phyloP scores from a whole-genome alignment of 2,888 invertebrate species.

The Chrysopilus asiliformis region DNA sequence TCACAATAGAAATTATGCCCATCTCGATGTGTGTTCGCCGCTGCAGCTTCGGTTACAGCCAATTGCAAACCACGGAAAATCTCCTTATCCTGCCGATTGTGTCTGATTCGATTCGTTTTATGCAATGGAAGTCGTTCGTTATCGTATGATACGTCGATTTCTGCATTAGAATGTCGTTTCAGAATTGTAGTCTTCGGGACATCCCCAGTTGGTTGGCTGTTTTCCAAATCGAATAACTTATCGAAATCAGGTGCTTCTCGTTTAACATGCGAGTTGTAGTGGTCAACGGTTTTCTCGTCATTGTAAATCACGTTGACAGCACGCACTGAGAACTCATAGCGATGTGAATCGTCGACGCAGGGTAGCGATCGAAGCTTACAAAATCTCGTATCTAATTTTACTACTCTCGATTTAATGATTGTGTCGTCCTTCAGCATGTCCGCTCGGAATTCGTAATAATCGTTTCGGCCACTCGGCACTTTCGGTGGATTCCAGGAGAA shows the following conservation, averaged over 20 bases:
- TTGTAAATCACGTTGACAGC: conserved; percentile 26
- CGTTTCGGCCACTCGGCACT: conserved; percentile 41
- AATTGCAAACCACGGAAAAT: not conserved
- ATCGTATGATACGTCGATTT: conserved; percentile 15
- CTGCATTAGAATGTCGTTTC: conserved; percentile 17
- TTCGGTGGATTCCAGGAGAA: conserved; percentile 42
- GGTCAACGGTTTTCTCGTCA: conserved; percentile 4
- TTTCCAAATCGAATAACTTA: not conserved
- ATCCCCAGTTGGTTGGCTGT: not conserved
- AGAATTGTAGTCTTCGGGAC: not conserved
- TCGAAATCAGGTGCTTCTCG: not conserved
- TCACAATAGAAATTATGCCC: conserved; percentile 5
- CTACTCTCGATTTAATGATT: conserved; percentile 18
- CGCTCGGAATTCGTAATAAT: conserved; percentile 41
- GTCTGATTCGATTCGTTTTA: conserved; percentile 9
- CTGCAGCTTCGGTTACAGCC: not conserved
- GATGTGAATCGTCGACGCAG: conserved; percentile 17
- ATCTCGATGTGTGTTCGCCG: not conserved
- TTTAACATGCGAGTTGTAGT: conserved; percentile 18
- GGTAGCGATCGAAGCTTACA: conserved; percentile 9
- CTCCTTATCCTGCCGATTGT: conserved; percentile 13
- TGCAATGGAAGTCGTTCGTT: not conserved
- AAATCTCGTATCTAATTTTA: conserved; percentile 17
- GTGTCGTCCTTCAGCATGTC: conserved; percentile 3
- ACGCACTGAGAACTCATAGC: conserved; percentile 20